Conservation (phyloP, 2,113 vertebrate species). For the Lamprologus callipterus region DNA sequence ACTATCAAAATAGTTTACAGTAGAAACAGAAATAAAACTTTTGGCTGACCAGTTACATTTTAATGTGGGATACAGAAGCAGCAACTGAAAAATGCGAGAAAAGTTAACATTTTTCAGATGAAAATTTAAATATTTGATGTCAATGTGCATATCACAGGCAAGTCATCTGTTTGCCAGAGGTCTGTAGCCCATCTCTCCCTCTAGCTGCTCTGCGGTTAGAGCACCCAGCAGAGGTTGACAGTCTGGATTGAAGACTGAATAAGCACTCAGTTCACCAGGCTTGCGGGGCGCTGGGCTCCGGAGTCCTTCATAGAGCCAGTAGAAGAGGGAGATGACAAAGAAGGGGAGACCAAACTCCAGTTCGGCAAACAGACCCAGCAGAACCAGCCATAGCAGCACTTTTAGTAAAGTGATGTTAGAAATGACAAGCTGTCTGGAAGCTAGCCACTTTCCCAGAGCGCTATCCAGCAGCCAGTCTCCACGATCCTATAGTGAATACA, state of each 20-base stretch:
- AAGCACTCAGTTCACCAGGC: conserved; percentile 85
- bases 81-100: neutral
- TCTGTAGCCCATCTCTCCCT: conserved; percentile 82
- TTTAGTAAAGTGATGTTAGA: conserved; percentile 76
- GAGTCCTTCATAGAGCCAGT: conserved; percentile 87
- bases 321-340: conserved; percentile 86
- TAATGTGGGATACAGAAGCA: neutral
- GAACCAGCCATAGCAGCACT: conserved; percentile 84
- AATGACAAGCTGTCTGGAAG: conserved; percentile 44
- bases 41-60: neutral
- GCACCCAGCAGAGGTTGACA: conserved; percentile 84
- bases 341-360: conserved; percentile 85
- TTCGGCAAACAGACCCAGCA: conserved; percentile 83
- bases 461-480: conserved; percentile 60
- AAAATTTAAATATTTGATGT: neutral
- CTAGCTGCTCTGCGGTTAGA: conserved; percentile 88
- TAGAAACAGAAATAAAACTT: neutral
- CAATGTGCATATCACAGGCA: neutral
- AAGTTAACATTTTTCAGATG: neutral
- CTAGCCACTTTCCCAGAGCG: conserved; percentile 56
- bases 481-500: conserved; percentile 20
- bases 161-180: conserved; percentile 60
- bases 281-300: conserved; percentile 68
- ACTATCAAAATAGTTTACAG: neutral
- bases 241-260: conserved; percentile 93